Base-by-base conservation (phyloP, 64 coral and sea anemone species). In the Montipora capricornis region DNA sequence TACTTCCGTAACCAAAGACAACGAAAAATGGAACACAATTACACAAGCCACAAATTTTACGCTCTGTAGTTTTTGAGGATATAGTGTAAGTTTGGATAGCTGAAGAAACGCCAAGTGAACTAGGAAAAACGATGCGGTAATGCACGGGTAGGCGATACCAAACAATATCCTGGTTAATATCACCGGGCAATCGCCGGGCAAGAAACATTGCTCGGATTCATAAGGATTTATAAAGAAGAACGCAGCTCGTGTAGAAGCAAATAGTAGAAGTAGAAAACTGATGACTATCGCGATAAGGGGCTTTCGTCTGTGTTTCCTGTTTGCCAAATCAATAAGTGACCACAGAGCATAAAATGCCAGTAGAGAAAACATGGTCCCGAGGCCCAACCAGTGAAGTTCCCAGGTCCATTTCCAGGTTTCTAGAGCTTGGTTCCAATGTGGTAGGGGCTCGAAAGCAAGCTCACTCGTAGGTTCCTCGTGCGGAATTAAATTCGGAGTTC, bases 161-260 rank as follows among this genome's bases (percentile, higher is more conserved):
- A 92, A 97, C 10, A 97, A 82, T 73, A 81, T 13, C 48, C 95
- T 97, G 47, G 95, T 83, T 2, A 97, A 49, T 79, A 97, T 79
- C 47, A 89, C 11, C 16, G 95, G 92, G 59, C 95, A 97, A 7
- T n/a, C 17, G 8, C 84, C 50, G 0, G 91, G 45, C 51, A 97
- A 50, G 47, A 91, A 76, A 73, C 95, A 97, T 77, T 97, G 92
- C 48, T 89, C 37, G 3, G 95, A 92, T 76, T 97, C 95, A 47
- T 97, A 97, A 5, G 95, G 95, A 74, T 97, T 97, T 77, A 97
- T 97, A 16, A 97, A 97, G n/a, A 97, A 85, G 57, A 94, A 97
- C 29, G 88, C 51, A 10, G 89, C 92, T 67, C 95, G 78, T 13
- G 95, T 75, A 47, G 76, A 12, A 46, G 92, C 95, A 48, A 97